Conservation (phyloP, 1,140 invertebrate species). For the Melipona quadrifasciata region DNA sequence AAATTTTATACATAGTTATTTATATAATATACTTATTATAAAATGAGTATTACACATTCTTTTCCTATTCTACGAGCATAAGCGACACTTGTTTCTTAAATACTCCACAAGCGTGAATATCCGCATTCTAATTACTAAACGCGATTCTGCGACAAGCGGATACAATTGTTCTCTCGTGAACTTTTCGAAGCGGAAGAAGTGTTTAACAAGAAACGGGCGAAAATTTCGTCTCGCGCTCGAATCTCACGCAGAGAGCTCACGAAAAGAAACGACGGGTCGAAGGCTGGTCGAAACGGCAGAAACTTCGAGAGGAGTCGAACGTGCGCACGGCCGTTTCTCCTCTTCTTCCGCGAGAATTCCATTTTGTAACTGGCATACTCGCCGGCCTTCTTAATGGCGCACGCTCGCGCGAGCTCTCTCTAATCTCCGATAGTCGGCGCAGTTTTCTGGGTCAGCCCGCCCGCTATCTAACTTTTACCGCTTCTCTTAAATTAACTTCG, state of each 20-base stretch:
- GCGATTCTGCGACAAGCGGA: not conserved
- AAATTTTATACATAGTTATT: too few relatives aligned
- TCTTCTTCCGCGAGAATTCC: not conserved
- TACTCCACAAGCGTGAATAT: too few relatives aligned
- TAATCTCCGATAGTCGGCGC: constrained; percentile 28
- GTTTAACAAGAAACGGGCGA: too few relatives aligned
- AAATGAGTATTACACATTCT: too few relatives aligned
- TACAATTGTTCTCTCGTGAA: constrained; percentile 1
- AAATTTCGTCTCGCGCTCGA: not conserved
- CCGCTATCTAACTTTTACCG: constrained; percentile 35
- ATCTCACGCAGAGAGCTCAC: not conserved
- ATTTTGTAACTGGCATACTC: constrained; percentile 28
- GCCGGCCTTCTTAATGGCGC: not conserved
- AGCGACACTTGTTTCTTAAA: too few relatives aligned
- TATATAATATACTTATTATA: too few relatives aligned
- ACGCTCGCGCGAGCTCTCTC: constrained; percentile 11
- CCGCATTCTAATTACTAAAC: too few relatives aligned
- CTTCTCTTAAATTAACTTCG: constrained; percentile 51
- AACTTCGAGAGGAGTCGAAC: not conserved
- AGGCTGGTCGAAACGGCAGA: not conserved
- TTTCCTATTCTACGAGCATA: too few relatives aligned
- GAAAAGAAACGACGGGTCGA: too few relatives aligned
- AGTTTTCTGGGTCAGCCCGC: constrained; percentile 27
- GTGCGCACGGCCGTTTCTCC: not conserved
- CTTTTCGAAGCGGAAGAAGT: too few relatives aligned